Evolutionary conservation across 2,888 invertebrate species (phyloP).

Genomic region (Diplazon laetatorius): DNA sequence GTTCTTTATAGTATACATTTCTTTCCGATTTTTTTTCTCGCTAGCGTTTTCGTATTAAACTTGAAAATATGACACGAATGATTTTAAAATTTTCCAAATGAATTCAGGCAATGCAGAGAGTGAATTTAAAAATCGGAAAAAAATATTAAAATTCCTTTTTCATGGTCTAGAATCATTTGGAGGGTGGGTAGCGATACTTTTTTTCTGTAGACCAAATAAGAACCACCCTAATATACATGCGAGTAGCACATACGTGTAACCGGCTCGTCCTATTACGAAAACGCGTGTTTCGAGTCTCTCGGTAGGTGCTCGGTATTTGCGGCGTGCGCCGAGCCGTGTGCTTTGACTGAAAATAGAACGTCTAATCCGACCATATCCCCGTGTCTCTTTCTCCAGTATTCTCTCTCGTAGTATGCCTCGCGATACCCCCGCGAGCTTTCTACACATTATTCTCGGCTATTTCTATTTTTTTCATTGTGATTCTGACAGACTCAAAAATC

Average conservation of each 20-base stretch:
- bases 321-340: conserved; percentile 72
- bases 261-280: conserved; percentile 17
- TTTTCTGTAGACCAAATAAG: no score
- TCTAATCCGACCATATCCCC: conserved; percentile 68
- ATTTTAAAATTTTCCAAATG: no score
- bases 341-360: conserved; percentile 74
- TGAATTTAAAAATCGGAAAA: no score
- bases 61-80: no score
- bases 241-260: not conserved
- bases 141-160: no score
- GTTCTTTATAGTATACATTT: no score
- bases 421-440: not conserved
- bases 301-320: conserved; percentile 67
- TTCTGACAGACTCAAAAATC: not conserved
- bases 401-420: conserved; percentile 11
- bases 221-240: not conserved
- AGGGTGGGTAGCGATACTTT: no score
- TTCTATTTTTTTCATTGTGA: not conserved
- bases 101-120: no score
- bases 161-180: no score
- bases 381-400: conserved; percentile 45
- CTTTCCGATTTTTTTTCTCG: no score
- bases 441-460: not conserved
- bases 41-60: no score
- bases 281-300: conserved; percentile 42